phyloP scores from a whole-genome alignment of 1,140 invertebrate genomes.

The Lethrus apterus region DNA sequence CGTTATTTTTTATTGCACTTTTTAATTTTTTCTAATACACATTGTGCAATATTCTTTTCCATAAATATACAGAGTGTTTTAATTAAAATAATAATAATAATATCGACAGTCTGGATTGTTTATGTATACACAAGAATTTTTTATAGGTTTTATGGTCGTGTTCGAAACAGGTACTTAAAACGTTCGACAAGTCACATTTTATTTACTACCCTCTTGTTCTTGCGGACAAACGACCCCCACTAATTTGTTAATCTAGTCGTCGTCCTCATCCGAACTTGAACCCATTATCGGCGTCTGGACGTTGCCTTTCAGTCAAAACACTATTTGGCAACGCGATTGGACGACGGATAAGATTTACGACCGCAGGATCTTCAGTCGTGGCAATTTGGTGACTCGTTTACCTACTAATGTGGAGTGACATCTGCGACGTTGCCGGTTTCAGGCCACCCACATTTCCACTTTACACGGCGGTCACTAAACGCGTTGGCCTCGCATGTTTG shows the following conservation, averaged over 20 bases:
- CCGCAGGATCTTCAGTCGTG: neutral
- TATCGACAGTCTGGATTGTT: neutral
- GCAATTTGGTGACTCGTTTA: slow-evolving; percentile 9
- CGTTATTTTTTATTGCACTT: too few species aligned
- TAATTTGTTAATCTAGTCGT: slow-evolving; percentile 22
- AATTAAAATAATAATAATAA: neutral
- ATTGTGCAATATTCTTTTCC: too few species aligned
- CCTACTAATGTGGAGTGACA: slow-evolving; percentile 20
- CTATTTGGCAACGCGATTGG: too few species aligned
- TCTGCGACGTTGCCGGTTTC: slow-evolving; percentile 14
- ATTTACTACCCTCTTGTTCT: neutral
- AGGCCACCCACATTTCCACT: slow-evolving; percentile 19
- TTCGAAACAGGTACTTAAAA: neutral
- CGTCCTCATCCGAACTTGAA: slow-evolving; percentile 10
- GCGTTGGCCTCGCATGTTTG: slow-evolving; percentile 14
- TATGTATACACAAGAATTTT: neutral
- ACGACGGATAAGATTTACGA: slow-evolving; percentile 16
- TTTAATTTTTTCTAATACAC: too few species aligned
- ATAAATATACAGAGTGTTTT: slow-evolving; percentile 7
- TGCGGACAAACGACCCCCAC: slow-evolving; percentile 9
- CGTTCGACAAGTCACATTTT: slow-evolving; percentile 1
- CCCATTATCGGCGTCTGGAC: slow-evolving; percentile 13
- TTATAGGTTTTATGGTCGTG: slow-evolving; percentile 1
- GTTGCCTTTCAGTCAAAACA: slow-evolving; percentile 21
- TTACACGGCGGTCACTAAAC: slow-evolving; percentile 15